phyloP scores from a whole-genome alignment of 1,140 invertebrate genomes.

The Caenorhabditis tropicalis region DNA sequence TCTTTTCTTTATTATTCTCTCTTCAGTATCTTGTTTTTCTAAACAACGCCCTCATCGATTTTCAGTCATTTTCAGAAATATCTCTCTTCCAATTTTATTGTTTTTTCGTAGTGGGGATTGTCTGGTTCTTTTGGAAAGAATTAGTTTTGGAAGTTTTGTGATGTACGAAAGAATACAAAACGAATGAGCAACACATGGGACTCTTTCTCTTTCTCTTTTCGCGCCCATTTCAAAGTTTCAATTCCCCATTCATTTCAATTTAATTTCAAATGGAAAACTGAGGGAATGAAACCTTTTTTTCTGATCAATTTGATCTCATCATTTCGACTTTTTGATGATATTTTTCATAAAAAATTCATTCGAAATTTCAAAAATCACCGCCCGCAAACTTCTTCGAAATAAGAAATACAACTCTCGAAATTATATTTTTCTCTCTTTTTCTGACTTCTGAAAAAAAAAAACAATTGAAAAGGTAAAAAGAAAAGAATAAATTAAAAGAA shows the following conservation, averaged over 20 bases:
- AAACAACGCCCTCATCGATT: background rate
- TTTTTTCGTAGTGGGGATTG: background rate
- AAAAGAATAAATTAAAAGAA: background rate
- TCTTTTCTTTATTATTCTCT: background rate
- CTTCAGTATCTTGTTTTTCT: background rate
- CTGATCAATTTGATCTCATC: background rate
- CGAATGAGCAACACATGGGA: slow-evolving; percentile 15
- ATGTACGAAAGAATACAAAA: background rate
- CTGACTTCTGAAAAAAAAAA: background rate
- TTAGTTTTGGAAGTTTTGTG: background rate
- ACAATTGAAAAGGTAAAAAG: background rate
- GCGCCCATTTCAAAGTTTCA: background rate
- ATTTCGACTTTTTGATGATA: background rate
- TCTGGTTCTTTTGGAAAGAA: background rate
- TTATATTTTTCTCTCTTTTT: background rate
- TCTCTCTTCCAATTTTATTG: background rate
- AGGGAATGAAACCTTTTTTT: background rate
- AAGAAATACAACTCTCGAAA: background rate
- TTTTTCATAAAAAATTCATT: background rate
- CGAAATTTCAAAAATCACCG: background rate
- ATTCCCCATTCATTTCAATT: background rate
- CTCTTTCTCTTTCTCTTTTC: no score
- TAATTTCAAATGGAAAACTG: background rate
- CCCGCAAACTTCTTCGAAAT: background rate
- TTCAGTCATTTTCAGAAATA: slow-evolving; percentile 3